Conservation (phyloP, 2,113 vertebrate species). For the Ovis aries region DNA sequence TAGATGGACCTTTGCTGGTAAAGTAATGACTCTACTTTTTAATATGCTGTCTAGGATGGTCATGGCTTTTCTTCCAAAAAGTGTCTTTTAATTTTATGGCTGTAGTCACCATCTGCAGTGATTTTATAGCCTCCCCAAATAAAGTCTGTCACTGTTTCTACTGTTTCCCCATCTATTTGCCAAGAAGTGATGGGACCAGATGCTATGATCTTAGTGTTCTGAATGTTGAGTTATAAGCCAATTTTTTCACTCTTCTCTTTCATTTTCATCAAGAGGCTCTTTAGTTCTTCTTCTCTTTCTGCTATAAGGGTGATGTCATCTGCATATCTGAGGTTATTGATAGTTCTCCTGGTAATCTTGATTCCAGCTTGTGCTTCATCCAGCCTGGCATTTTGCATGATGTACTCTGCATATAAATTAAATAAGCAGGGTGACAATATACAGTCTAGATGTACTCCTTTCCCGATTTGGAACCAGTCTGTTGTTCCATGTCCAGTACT, state of each 20-base stretch:
- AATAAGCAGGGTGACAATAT: neutral
- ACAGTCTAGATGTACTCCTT: neutral
- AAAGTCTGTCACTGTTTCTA: neutral
- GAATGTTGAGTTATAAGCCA: neutral
- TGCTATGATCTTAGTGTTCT: neutral
- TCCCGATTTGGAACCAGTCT: neutral
- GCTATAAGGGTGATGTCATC: neutral
- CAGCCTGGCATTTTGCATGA: neutral
- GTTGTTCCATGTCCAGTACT: neutral
- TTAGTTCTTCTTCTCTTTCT: neutral
- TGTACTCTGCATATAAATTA: neutral
- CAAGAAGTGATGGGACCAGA: neutral
- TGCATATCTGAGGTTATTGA: neutral
- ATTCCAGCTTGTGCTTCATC: neutral
- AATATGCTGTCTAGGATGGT: neutral
- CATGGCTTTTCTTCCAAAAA: neutral
- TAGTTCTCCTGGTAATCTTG: neutral
- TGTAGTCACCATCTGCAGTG: neutral
- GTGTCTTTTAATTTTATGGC: neutral
- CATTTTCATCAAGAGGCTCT: neutral
- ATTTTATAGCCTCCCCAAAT: neutral
- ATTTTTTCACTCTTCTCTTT: neutral
- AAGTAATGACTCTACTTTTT: neutral
- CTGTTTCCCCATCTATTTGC: neutral
- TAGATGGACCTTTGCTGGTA: neutral